phyloP scores from a whole-genome alignment of 2,888 invertebrate genomes.

The Barypeithes pellucidus region DNA sequence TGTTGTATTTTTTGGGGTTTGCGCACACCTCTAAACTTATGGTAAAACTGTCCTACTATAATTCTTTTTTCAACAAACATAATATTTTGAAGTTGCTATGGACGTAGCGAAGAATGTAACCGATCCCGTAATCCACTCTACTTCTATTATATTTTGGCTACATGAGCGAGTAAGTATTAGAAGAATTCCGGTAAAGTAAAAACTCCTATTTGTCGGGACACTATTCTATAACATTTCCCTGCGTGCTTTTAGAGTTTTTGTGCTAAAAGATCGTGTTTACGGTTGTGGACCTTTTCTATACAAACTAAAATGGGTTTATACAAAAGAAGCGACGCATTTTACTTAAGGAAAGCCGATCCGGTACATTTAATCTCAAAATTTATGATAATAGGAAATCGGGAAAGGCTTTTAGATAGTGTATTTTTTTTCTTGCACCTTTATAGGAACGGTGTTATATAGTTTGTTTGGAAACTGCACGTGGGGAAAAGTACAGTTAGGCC shows the following conservation, averaged over 20 bases:
- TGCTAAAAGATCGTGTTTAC: conserved; percentile 43
- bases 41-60: no score
- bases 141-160: conserved; percentile 12
- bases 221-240: conserved; percentile 14
- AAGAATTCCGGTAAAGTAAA: conserved; percentile 18
- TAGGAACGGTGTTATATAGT: conserved; percentile 6
- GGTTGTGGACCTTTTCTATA: conserved; percentile 29
- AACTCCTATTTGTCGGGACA: conserved; percentile 15
- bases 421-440: conserved; percentile 15
- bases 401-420: conserved; percentile 24
- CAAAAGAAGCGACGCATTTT: conserved; percentile 39
- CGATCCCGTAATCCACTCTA: conserved; percentile 1
- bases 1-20: no score
- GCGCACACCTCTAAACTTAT: no score
- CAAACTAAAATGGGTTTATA: conserved; percentile 42
- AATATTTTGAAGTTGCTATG: no score
- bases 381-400: conserved; percentile 24
- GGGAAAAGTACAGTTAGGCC: background rate
- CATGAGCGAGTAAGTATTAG: background rate
- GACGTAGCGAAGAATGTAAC: background rate
- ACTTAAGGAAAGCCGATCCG: conserved; percentile 44
- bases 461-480: background rate
- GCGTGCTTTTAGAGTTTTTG: conserved; percentile 27
- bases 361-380: conserved; percentile 48
- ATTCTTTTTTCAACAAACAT: no score